Percentiles rank a stretch among this genome's conserved stretches.
Evolutionary conservation across 2,888 invertebrate species (phyloP).

Genomic region (Eupithecia centaureata): DNA sequence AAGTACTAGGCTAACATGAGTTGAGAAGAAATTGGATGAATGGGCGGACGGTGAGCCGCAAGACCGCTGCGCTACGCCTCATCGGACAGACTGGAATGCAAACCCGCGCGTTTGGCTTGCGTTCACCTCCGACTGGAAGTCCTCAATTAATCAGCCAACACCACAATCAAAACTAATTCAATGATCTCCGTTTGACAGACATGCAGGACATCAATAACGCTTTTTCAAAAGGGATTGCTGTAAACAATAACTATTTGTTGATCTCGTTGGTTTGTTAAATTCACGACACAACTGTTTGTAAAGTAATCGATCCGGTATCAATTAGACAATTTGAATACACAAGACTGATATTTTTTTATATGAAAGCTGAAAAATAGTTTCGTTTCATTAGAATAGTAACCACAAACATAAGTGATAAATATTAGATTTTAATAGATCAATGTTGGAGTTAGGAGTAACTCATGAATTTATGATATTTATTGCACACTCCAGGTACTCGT

Average conservation of each 20-base stretch:
- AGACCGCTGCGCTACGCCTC: conserved; percentile 82
- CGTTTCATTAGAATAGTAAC: neutral
- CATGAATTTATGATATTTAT: conserved; percentile 4
- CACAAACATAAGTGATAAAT: neutral
- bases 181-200: conserved; percentile 33
- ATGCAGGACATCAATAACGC: conserved; percentile 21
- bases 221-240: neutral
- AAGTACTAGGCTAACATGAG: conserved; percentile 61
- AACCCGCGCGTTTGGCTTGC: conserved; percentile 50
- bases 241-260: neutral
- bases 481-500: neutral
- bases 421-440: neutral
- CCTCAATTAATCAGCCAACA: conserved; percentile 56
- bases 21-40: conserved; percentile 56
- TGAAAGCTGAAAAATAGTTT: neutral
- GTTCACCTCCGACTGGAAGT: conserved; percentile 70
- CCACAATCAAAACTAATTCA: conserved; percentile 44
- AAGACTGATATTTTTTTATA: neutral
- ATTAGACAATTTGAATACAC: neutral
- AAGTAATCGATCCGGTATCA: neutral
- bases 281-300: neutral
- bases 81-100: conserved; percentile 76
- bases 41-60: conserved; percentile 69
- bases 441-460: neutral
- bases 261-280: neutral